phyloP scores from a whole-genome alignment of 2,888 invertebrate genomes.

The Diplazon laetatorius region DNA sequence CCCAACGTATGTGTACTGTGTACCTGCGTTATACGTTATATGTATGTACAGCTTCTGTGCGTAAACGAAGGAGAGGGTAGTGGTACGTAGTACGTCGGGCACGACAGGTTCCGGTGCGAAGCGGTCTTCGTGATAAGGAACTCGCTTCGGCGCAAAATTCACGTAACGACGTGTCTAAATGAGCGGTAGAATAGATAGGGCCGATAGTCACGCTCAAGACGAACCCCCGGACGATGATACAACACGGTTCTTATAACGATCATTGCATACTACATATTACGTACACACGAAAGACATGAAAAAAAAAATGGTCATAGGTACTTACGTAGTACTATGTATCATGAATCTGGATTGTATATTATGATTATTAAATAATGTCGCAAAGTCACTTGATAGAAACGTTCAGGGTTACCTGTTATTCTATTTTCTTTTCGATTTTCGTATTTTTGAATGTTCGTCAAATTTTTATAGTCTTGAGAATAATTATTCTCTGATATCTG shows the following conservation, averaged over 20 bases:
- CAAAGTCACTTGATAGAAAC: too few relatives aligned
- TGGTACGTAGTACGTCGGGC: constrained; percentile 10
- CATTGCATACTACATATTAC: constrained; percentile 65
- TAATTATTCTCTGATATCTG: too few relatives aligned
- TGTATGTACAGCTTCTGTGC: neutral
- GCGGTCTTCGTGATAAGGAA: constrained; percentile 68
- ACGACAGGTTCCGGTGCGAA: constrained; percentile 37
- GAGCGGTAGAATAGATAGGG: constrained; percentile 74
- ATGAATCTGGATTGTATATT: constrained; percentile 16
- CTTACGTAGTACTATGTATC: constrained; percentile 1
- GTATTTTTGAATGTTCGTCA: too few relatives aligned
- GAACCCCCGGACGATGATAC: constrained; percentile 77
- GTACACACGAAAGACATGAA: constrained; percentile 15
- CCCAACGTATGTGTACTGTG: constrained; percentile 77
- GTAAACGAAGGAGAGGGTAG: constrained; percentile 17
- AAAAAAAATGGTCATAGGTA: too few relatives aligned
- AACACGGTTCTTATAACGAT: constrained; percentile 72
- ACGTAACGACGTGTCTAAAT: constrained; percentile 71
- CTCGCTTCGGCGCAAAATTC: constrained; percentile 69
- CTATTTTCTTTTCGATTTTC: too few relatives aligned
- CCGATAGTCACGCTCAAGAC: constrained; percentile 79
- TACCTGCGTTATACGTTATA: constrained; percentile 7
- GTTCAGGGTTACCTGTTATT: too few relatives aligned
- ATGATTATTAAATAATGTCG: too few relatives aligned
- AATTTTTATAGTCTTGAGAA: too few relatives aligned